Base-by-base conservation (phyloP, 2,797 vertebrate genomes). In the Syngnathus rostellatus region DNA sequence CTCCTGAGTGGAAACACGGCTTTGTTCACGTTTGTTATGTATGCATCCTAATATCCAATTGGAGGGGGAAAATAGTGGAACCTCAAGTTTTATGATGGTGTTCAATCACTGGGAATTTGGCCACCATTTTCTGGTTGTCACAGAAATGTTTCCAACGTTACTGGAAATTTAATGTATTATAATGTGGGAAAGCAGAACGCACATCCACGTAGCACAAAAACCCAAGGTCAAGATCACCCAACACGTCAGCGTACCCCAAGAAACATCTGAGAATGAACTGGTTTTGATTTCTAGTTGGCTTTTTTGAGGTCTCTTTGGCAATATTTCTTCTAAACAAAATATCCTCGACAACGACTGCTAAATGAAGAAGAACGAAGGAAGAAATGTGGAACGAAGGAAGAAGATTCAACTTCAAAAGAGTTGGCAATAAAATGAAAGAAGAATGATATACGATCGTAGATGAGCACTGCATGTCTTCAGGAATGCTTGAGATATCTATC, bases 41-140 rank as follows among this genome's bases (percentile, higher is more conserved):
- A 37, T 38, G n/a, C 55, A 7, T 37, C 55, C 25, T 57, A 37
- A 57, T 54, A 21, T 54, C 21, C 9, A 54, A 54, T 57, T 31
- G 37, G 55, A 57, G 55, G 25, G 53, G 8, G 0, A 6, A 37
- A 37, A 17, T 37, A 37, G 55, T 57, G 25, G 25, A 57, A 57
- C 14, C 25, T 38, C 14, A 7, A 37, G 55, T 37, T 31, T 17
- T 37, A 57, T 23, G 11, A 54, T 23, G 53, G 23, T 51, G 50
- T 12, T 23, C 53, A 54, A 46, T 3, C 19, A 38, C 55, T 37
- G 31, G 55, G 31, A 57, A 17, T 57, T 37, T 2, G 55, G 31
- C 55, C 55, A 57, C 37, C 25, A 37, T 31, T 57, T 37, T 57
- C 12, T 57, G 54, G 54, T 37, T 57, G 54, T 57, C 25, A 57